These are phyloP conservation scores for Osedax frankpressi DNA, from an alignment of 2,888 invertebrate genomes.

Conservation along the genomic window DNA sequence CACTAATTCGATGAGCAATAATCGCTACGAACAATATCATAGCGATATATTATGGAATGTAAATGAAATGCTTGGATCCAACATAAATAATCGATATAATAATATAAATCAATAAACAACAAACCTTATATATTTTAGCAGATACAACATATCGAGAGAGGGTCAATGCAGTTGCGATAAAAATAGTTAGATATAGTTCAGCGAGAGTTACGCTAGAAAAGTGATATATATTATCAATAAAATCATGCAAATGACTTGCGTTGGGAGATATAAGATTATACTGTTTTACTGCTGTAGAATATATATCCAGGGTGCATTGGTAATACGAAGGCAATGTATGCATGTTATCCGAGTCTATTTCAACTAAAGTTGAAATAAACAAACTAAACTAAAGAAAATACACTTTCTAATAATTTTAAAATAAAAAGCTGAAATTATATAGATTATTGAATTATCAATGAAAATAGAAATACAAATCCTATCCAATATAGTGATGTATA, in stretches of 20 bases:
- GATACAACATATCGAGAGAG: slow-evolving; percentile 4
- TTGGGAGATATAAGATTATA: slow-evolving; percentile 1
- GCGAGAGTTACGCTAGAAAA: background rate
- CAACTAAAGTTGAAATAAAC: too few relatives aligned
- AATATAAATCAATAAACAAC: background rate
- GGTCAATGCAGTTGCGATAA: slow-evolving; percentile 1
- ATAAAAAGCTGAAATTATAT: too few relatives aligned
- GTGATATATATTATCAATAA: slow-evolving; percentile 1
- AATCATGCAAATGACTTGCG: slow-evolving; percentile 2
- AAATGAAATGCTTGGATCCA: too few relatives aligned
- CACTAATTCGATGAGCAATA: too few relatives aligned
- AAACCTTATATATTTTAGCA: background rate
- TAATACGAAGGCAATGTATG: slow-evolving; percentile 4
- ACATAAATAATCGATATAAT: background rate
- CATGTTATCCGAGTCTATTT: too few relatives aligned
- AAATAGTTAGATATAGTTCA: slow-evolving; percentile 5
- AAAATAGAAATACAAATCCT: too few relatives aligned
- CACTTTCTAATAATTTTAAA: too few relatives aligned
- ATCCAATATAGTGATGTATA: too few relatives aligned
- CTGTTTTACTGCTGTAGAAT: slow-evolving; percentile 7
- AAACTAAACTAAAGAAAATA: too few relatives aligned
- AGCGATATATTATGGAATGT: too few relatives aligned
- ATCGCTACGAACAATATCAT: too few relatives aligned
- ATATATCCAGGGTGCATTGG: slow-evolving; percentile 11
- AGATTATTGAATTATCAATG: too few relatives aligned